These are phyloP conservation scores for Sebastes umbrosus DNA, from an alignment of 2,797 vertebrate species.

Conservation along the genomic window DNA sequence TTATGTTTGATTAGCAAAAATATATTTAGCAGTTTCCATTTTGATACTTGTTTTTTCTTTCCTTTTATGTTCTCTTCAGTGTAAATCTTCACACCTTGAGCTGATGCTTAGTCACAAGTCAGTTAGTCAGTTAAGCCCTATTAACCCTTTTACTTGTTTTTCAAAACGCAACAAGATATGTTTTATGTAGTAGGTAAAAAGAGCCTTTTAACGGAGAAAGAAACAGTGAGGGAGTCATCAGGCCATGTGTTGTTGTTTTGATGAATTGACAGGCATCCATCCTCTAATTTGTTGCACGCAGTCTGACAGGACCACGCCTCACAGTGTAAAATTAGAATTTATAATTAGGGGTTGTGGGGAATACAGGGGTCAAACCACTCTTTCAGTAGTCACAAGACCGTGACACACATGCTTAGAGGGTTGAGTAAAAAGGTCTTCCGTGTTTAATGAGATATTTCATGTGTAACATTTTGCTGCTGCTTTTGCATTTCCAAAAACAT, in stretches of 20 bases:
- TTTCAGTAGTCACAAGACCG: slow-evolving; percentile 49
- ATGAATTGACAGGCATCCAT: slow-evolving; percentile 55
- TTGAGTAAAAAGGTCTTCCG: neutral
- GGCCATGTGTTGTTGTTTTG: neutral
- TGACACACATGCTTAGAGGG: slow-evolving; percentile 44
- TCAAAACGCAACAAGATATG: slow-evolving; percentile 8
- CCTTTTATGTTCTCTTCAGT: neutral
- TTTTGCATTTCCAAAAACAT: neutral
- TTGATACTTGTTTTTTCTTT: neutral
- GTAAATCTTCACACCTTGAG: neutral
- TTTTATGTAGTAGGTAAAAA: slow-evolving; percentile 2
- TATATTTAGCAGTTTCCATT: neutral
- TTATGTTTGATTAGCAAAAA: neutral
- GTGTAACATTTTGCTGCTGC: neutral
- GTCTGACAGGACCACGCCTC: slow-evolving; percentile 54
- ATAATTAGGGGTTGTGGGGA: slow-evolving; percentile 63
- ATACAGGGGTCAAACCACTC: slow-evolving; percentile 40
- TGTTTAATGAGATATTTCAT: neutral
- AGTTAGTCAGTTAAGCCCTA: neutral
- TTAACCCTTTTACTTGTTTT: slow-evolving; percentile 47
- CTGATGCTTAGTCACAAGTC: neutral
- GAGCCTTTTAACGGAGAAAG: neutral
- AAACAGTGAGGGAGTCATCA: slow-evolving; percentile 4
- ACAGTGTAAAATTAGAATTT: slow-evolving; percentile 72
- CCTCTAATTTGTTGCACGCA: slow-evolving; percentile 70